phyloP scores from a whole-genome alignment of 2,797 vertebrate species.

The Agapornis canus region DNA sequence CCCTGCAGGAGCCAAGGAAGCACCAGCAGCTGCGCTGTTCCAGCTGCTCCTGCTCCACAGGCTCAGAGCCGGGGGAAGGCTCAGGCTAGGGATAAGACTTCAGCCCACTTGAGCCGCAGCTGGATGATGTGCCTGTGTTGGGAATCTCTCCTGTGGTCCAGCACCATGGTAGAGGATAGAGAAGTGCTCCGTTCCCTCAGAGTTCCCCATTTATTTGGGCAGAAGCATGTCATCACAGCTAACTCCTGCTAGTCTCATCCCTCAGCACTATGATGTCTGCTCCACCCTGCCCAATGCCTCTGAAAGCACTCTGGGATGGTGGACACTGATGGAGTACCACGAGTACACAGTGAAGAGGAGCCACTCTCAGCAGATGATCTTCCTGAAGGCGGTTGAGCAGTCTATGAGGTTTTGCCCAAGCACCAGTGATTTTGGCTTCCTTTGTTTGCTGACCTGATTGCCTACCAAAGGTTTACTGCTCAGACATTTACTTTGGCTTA shows the following conservation, averaged over 20 bases:
- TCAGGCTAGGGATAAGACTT: not conserved
- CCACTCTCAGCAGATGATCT: not conserved
- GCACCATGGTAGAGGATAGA: not conserved
- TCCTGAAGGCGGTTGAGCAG: not conserved
- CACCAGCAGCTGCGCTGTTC: not conserved
- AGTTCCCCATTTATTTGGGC: not conserved
- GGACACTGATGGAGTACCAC: not conserved
- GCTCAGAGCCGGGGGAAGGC: fast-evolving
- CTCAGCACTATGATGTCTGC: not conserved
- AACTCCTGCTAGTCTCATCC: not conserved
- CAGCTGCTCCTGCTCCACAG: not conserved
- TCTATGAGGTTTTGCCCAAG: not conserved
- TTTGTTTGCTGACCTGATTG: not conserved
- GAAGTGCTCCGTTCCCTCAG: not conserved
- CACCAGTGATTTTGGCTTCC: not conserved
- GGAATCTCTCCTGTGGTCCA: not conserved
- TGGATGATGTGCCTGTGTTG: not conserved
- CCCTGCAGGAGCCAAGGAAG: not conserved
- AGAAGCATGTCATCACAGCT: not conserved
- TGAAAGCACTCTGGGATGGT: fast-evolving
- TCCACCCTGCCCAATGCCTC: not conserved
- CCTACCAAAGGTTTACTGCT: not conserved
- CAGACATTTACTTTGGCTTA: not conserved
- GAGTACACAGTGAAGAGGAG: fast-evolving
- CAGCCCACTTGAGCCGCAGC: not conserved